Evolutionary conservation across 2,888 invertebrate species (phyloP).

Genomic region (Ormyrus nitidulus): DNA sequence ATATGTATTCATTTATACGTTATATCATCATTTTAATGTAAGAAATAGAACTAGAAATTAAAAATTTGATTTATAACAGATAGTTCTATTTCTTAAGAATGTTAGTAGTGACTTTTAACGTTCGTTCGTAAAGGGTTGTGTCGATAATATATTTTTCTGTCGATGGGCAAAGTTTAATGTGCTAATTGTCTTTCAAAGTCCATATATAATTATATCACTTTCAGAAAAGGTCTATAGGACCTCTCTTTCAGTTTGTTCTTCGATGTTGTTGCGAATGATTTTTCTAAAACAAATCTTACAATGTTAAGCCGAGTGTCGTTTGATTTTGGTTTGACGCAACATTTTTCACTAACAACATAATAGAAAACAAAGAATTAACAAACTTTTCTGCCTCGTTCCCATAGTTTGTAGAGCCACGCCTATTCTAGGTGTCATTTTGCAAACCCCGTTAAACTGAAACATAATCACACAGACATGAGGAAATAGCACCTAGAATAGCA

Average conservation of each 20-base stretch:
- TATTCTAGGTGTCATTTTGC: conserved; percentile 7
- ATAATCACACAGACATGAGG: background rate
- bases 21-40: conserved; percentile 26
- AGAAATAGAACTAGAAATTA: conserved; percentile 34
- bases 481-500: background rate
- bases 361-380: conserved; percentile 34
- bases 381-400: background rate
- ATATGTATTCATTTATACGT: conserved; percentile 13
- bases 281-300: conserved; percentile 2
- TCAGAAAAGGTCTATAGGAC: conserved; percentile 52
- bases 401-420: conserved; percentile 21
- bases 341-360: conserved; percentile 38
- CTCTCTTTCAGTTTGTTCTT: conserved; percentile 22
- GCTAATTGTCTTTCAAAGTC: conserved; percentile 42
- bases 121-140: conserved; percentile 26
- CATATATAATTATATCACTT: conserved; percentile 15
- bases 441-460: background rate
- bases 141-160: conserved; percentile 31
- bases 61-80: background rate
- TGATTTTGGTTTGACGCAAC: conserved; percentile 29
- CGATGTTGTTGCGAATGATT: conserved; percentile 53
- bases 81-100: conserved; percentile 49
- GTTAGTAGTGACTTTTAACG: conserved; percentile 29
- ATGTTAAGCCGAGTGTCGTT: conserved; percentile 39
- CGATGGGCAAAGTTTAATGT: conserved; percentile 39